Base-by-base conservation (phyloP, 2,888 invertebrate species). In the Agelastica alni region DNA sequence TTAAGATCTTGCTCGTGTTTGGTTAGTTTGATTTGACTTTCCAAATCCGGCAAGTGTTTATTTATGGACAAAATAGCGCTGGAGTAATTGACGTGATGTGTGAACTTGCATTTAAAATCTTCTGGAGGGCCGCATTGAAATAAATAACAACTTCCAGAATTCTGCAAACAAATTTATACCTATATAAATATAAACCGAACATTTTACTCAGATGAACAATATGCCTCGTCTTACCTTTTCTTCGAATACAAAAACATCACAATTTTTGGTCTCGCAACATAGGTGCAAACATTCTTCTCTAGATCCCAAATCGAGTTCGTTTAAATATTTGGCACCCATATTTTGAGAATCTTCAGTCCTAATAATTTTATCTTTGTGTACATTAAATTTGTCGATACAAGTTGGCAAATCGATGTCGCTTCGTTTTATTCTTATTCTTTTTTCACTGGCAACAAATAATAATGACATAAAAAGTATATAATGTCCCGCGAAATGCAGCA, bases 101-200 rank as follows among this genome's bases (percentile, higher is more conserved):
- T 93, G 74, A 95, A 95, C 81, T 93, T 93, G 79, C 95, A 95
- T 70, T 91, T 89, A 77, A 94, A 93, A 76, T 93, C 91, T 73
- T 91, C 90, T 0, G 91, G 87, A 3, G 91, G 87, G 1, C 95
- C 94, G 75, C 95, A 95, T 75, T 90, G 88, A 77, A 95, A 95
- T 62, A 95, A 80, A 75, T 94, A 95, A 76, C 94, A 95, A 73
- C 92, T 91, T 56, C 93, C 93, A 2, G 89, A 85, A 64, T 85
- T 88, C 89, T 90, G 75, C n/a, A n/a, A n/a, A n/a, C n/a, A n/a
- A n/a, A n/a, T 26, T 26, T 26, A 1, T 22, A 7, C 7, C 22
- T 7, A 22, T 22, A 16, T 7, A n/a, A n/a, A 6, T 3, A 39
- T 39, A 10, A 39, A 9, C n/a, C 20, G 20, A 5, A 2, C 10